Evolutionary conservation across 2,113 vertebrate species (phyloP).

Genomic region (Xenus cinereus): DNA sequence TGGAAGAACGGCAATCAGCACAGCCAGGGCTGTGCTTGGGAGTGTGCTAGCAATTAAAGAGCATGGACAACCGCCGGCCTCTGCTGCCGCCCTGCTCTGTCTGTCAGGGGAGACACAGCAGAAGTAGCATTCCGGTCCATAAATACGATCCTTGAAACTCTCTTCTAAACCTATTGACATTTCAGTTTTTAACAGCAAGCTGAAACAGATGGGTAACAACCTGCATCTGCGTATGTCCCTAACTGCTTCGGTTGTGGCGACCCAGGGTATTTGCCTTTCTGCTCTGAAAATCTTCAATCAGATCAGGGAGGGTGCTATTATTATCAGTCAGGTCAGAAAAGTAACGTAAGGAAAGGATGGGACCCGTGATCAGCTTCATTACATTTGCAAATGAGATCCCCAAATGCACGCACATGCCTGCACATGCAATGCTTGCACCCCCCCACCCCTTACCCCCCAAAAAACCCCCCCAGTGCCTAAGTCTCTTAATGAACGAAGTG

Average conservation of each 20-base stretch:
- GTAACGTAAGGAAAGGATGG: neutral
- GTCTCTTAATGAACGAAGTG: neutral
- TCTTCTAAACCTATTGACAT: neutral
- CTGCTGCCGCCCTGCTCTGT: neutral
- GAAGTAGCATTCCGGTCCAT: neutral
- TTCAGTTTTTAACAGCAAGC: neutral
- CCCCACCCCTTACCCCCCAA: too few relatives aligned
- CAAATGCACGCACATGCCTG: accelerated
- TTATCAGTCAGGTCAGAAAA: neutral
- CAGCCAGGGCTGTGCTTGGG: neutral
- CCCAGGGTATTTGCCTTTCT: neutral
- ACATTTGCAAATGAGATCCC: neutral
- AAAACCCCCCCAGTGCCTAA: neutral
- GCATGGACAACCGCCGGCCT: neutral
- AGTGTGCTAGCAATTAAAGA: neutral
- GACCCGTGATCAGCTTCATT: neutral
- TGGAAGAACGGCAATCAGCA: slow-evolving; percentile 9
- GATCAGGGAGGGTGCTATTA: neutral
- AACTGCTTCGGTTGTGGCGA: neutral
- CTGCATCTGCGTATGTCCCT: neutral
- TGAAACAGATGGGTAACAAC: neutral
- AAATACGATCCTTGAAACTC: neutral
- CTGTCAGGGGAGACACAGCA: neutral
- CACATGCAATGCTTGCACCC: neutral
- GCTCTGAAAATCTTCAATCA: neutral